phyloP scores from a whole-genome alignment of 2,113 vertebrate genomes.

The Microtus richardsoni region DNA sequence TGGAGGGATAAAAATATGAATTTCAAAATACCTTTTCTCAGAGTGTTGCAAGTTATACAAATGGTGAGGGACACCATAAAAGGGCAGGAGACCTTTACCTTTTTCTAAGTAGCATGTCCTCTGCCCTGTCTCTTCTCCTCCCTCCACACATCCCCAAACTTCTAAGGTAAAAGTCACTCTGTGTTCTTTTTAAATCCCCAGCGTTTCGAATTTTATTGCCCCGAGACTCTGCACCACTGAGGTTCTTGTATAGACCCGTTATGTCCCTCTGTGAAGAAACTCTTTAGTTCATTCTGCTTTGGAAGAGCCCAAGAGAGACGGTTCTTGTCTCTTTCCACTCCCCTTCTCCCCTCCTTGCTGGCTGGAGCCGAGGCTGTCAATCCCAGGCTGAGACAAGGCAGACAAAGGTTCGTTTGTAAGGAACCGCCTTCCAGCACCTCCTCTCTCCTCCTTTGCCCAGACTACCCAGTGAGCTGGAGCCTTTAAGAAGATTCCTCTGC shows the following conservation, averaged over 20 bases:
- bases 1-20: background rate
- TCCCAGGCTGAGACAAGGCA: constrained; percentile 67
- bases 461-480: constrained; percentile 60
- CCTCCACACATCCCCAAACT: fast-evolving
- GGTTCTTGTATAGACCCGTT: constrained; percentile 16
- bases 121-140: background rate
- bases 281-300: background rate
- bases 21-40: background rate
- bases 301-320: constrained; percentile 49
- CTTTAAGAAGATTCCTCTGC: constrained; percentile 76
- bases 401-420: constrained; percentile 84
- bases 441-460: constrained; percentile 63
- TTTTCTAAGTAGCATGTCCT: background rate
- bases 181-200: constrained; percentile 36
- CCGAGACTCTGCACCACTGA: background rate
- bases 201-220: constrained; percentile 51
- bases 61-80: background rate
- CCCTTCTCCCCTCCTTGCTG: background rate
- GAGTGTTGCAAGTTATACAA: background rate
- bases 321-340: constrained; percentile 6
- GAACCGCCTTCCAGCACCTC: constrained; percentile 71
- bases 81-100: background rate
- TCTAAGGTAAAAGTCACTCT: background rate
- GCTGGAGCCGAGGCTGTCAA: constrained; percentile 56
- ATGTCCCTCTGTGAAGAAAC: constrained; percentile 53